phyloP scores from a whole-genome alignment of 1,140 invertebrate species.

The Paraescarpia echinospica region DNA sequence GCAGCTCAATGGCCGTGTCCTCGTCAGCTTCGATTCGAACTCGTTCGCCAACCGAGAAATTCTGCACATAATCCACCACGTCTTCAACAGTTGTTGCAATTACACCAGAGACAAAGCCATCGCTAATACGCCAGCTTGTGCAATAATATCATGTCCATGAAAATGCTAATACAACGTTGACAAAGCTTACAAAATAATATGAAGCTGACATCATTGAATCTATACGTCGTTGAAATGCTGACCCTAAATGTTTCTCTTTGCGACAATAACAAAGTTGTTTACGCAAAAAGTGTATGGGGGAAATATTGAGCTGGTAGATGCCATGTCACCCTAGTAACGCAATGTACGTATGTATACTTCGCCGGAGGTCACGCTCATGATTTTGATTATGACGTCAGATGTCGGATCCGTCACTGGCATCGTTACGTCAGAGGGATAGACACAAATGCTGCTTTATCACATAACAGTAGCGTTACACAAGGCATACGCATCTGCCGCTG shows the following conservation, averaged over 20 bases:
- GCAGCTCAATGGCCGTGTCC: slow-evolving; percentile 3
- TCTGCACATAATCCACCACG: background rate
- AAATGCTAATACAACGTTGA: background rate
- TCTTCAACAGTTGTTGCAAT: background rate
- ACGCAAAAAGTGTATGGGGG: no score
- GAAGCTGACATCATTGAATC: no score
- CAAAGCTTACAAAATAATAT: background rate
- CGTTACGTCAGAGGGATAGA: no score
- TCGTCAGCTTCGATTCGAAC: background rate
- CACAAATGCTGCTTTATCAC: background rate
- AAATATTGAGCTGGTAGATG: no score
- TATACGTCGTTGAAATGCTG: no score
- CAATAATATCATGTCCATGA: background rate
- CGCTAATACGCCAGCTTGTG: background rate
- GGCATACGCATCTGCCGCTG: background rate
- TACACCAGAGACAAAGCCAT: background rate
- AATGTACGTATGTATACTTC: no score
- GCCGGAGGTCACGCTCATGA: no score
- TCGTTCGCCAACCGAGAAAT: slow-evolving; percentile 7
- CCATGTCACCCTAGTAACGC: no score
- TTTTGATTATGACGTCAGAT: no score
- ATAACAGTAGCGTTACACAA: background rate
- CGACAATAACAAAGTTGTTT: no score
- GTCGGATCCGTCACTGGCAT: no score
- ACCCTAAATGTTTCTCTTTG: no score